These are phyloP conservation scores for Coenonympha glycerion DNA, from an alignment of 2,888 invertebrate genomes.

Conservation along the genomic window DNA sequence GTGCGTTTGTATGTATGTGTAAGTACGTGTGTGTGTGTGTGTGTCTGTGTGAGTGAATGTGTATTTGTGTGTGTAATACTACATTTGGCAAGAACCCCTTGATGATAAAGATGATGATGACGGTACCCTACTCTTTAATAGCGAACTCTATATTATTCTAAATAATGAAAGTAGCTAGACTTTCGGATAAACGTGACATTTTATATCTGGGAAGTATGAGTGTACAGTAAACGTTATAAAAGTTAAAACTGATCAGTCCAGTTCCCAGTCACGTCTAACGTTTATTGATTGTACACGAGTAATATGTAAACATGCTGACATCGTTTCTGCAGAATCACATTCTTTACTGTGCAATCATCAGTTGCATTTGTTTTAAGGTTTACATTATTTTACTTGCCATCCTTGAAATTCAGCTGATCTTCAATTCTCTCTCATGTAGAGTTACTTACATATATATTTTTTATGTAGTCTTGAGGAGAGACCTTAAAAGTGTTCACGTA, in stretches of 20 bases:
- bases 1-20: too few relatives aligned
- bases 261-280: slow-evolving; percentile 1
- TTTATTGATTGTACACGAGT: neutral
- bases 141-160: too few relatives aligned
- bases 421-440: neutral
- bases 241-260: neutral
- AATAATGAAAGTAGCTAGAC: neutral
- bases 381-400: neutral
- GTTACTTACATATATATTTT: neutral
- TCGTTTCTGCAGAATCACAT: neutral
- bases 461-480: neutral
- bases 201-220: neutral
- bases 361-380: neutral
- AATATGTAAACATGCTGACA: neutral
- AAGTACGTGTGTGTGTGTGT: too few relatives aligned
- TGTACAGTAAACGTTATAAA: neutral
- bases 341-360: neutral
- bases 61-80: too few relatives aligned
- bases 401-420: too few relatives aligned
- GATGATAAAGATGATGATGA: too few relatives aligned
- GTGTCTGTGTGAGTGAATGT: too few relatives aligned
- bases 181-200: neutral
- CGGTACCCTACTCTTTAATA: too few relatives aligned
- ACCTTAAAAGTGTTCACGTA: neutral
- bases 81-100: too few relatives aligned